Conservation (phyloP, 2,113 vertebrate species). For the Delphinus delphis region DNA sequence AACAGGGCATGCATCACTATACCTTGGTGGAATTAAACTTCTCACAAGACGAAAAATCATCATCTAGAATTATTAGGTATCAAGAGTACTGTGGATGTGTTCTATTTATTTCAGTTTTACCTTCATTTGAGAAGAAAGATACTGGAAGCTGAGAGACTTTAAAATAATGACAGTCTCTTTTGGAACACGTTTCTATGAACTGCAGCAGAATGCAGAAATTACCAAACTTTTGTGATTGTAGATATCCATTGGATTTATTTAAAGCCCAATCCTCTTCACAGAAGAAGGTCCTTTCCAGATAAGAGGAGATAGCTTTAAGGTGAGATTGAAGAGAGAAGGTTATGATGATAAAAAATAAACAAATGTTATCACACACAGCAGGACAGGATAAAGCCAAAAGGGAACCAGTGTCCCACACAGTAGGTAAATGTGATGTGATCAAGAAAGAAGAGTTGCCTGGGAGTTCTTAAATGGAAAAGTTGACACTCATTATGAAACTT, state of each 20-base stretch:
- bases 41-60: not conserved
- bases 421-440: not conserved
- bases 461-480: not conserved
- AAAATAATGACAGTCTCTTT: not conserved
- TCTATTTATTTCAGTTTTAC: not conserved
- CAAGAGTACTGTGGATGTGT: not conserved
- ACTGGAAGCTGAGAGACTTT: not conserved
- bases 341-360: not conserved
- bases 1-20: accelerated
- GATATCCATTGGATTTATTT: not conserved
- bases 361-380: not conserved
- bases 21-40: not conserved
- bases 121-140: not conserved
- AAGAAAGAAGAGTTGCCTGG: not conserved
- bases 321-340: not conserved
- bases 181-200: not conserved
- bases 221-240: not conserved
- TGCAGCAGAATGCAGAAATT: not conserved
- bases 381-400: not conserved
- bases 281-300: not conserved
- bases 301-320: not conserved
- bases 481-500: not conserved
- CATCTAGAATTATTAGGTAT: not conserved
- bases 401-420: not conserved
- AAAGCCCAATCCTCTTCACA: not conserved